These are phyloP conservation scores for Liodrosophila aerea DNA, from an alignment of 2,888 invertebrate genomes.

Conservation along the genomic window DNA sequence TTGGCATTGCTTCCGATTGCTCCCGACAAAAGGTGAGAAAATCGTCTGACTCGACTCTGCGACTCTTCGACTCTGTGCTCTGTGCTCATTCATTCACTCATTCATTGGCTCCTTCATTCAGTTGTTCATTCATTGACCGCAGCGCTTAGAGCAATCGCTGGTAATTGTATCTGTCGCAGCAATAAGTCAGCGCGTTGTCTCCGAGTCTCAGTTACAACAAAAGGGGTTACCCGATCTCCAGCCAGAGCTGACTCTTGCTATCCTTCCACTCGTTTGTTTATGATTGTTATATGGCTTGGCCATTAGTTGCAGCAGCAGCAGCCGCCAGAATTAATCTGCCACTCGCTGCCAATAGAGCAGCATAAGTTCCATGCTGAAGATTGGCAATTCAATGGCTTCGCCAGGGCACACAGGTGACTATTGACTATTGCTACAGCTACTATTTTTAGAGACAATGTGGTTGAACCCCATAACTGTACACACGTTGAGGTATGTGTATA, in stretches of 20 bases:
- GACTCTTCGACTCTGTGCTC: not conserved
- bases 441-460: constrained; percentile 49
- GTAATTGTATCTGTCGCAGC: constrained; percentile 74
- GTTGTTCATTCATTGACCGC: constrained; percentile 63
- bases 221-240: constrained; percentile 57
- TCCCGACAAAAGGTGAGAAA: constrained; percentile 70
- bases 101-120: constrained; percentile 24
- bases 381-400: constrained; percentile 53
- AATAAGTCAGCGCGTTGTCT: constrained; percentile 68
- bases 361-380: constrained; percentile 1
- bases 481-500: too few species aligned
- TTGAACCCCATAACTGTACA: too few species aligned
- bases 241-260: too few species aligned
- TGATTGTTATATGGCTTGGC: constrained; percentile 66
- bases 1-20: constrained; percentile 72
- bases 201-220: constrained; percentile 61
- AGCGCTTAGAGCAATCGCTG: constrained; percentile 53
- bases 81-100: constrained; percentile 12
- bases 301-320: constrained; percentile 49
- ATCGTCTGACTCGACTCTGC: constrained; percentile 6
- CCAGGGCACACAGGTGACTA: constrained; percentile 50
- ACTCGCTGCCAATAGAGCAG: constrained; percentile 7
- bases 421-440: constrained; percentile 8
- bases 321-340: constrained; percentile 39
- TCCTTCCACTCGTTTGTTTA: constrained; percentile 10